A percentile compares a stretch with the other conserved stretches of the same genome.
Evolutionary conservation across 2,888 invertebrate genomes (phyloP).

Genomic region (Ctenicera cuprea): DNA sequence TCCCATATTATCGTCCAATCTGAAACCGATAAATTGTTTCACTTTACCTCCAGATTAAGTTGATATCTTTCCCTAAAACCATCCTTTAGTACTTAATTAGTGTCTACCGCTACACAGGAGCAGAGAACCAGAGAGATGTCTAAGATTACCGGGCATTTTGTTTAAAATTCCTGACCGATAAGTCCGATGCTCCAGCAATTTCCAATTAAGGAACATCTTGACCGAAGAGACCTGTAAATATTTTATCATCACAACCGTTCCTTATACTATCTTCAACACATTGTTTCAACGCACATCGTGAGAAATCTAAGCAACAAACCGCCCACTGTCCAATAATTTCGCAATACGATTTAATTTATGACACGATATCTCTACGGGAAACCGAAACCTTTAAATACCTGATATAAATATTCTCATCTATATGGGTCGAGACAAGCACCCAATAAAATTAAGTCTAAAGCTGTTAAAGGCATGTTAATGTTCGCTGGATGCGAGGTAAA

Average conservation of each 20-base stretch:
- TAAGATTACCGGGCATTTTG: slow-evolving; percentile 33
- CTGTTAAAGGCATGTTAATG: slow-evolving; percentile 57
- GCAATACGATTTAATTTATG: slow-evolving; percentile 62
- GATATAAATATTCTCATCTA: slow-evolving; percentile 57
- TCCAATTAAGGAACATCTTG: slow-evolving; percentile 47
- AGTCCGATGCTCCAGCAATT: slow-evolving; percentile 20
- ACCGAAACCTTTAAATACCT: slow-evolving; percentile 58
- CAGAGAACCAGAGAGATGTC: slow-evolving; percentile 37
- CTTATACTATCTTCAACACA: slow-evolving; percentile 33
- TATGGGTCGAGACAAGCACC: slow-evolving; percentile 57
- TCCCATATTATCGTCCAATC: slow-evolving; percentile 62
- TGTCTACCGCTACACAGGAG: slow-evolving; percentile 53
- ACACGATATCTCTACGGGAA: slow-evolving; percentile 61
- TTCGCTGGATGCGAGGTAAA: slow-evolving; percentile 54
- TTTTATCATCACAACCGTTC: slow-evolving; percentile 26
- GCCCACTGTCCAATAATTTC: slow-evolving; percentile 59
- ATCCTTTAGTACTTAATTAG: slow-evolving; percentile 63
- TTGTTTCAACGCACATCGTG: slow-evolving; percentile 49
- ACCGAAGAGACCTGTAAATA: slow-evolving; percentile 22
- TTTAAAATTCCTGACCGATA: slow-evolving; percentile 38
- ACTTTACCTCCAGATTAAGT: slow-evolving; percentile 52
- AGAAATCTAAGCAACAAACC: slow-evolving; percentile 47
- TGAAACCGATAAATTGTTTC: slow-evolving; percentile 58
- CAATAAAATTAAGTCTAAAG: slow-evolving; percentile 59
- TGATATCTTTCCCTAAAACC: slow-evolving; percentile 49